These are phyloP conservation scores for Mythimna pallens DNA, from an alignment of 2,888 invertebrate species.

Conservation along the genomic window DNA sequence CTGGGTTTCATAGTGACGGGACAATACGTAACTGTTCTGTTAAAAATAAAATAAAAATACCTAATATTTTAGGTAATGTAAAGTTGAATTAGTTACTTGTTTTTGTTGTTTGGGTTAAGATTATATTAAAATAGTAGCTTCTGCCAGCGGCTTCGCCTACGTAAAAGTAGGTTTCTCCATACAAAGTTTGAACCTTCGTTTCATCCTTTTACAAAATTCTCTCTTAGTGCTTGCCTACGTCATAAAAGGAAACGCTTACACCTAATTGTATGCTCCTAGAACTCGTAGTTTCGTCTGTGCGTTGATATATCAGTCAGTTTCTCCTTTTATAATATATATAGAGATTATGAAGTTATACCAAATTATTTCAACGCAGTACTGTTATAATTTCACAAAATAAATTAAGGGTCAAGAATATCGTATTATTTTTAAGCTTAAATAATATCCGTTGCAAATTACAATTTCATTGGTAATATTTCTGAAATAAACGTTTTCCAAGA, in stretches of 20 bases:
- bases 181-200: too few relatives aligned
- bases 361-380: not conserved
- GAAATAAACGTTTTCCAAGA: slow-evolving; percentile 44
- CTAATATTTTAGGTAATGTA: not conserved
- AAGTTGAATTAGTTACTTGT: not conserved
- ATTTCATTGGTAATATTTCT: slow-evolving; percentile 38
- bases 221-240: too few relatives aligned
- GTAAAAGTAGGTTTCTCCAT: too few relatives aligned
- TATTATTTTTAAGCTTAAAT: slow-evolving; percentile 24
- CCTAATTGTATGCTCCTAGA: too few relatives aligned
- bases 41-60: too few relatives aligned
- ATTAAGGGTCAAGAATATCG: slow-evolving; percentile 11
- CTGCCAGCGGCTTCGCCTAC: too few relatives aligned
- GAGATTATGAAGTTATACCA: not conserved
- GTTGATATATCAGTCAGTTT: too few relatives aligned
- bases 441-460: slow-evolving; percentile 32
- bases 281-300: too few relatives aligned
- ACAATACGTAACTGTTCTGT: not conserved
- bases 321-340: too few relatives aligned
- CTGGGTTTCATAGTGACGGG: slow-evolving; percentile 29
- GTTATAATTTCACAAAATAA: slow-evolving; percentile 9
- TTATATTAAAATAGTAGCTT: too few relatives aligned
- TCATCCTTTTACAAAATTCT: too few relatives aligned
- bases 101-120: not conserved
- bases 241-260: too few relatives aligned